Evolutionary conservation across 1,140 invertebrate species (phyloP).

Genomic region (Bombus superbus): DNA sequence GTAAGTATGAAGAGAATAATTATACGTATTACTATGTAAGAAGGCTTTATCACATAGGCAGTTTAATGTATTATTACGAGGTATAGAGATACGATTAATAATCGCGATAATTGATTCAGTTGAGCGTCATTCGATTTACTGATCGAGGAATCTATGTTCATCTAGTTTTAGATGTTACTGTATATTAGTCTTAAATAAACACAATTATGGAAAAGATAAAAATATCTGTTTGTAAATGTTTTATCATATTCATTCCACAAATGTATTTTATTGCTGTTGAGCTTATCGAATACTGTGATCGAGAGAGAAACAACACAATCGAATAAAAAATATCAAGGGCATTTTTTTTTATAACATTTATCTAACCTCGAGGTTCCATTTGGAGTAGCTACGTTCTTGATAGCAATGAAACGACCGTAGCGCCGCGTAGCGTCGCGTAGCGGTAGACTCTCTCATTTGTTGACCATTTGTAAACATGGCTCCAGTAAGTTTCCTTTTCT

Average conservation of each 20-base stretch:
- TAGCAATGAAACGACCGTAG: not conserved
- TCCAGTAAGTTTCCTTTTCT: conserved; percentile 69
- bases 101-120: conserved; percentile 56
- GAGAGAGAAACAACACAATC: no score
- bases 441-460: conserved; percentile 64
- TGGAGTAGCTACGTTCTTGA: not conserved
- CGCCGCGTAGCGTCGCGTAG: conserved; percentile 4
- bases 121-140: conserved; percentile 52
- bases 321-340: not conserved
- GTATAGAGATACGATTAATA: conserved; percentile 53
- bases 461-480: conserved; percentile 70
- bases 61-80: conserved; percentile 54
- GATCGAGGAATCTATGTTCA: conserved; percentile 59
- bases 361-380: not conserved
- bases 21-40: conserved; percentile 71
- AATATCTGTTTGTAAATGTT: not conserved
- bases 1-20: conserved; percentile 42
- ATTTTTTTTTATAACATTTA: not conserved
- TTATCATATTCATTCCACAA: not conserved
- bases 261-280: not conserved
- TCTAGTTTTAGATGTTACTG: conserved; percentile 61
- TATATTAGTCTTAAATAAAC: conserved; percentile 68
- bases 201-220: conserved; percentile 51
- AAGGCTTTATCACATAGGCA: conserved; percentile 82
- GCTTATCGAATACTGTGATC: not conserved